Base-by-base conservation (phyloP, 1,140 invertebrate genomes). In the Drosophila grimshawi region DNA sequence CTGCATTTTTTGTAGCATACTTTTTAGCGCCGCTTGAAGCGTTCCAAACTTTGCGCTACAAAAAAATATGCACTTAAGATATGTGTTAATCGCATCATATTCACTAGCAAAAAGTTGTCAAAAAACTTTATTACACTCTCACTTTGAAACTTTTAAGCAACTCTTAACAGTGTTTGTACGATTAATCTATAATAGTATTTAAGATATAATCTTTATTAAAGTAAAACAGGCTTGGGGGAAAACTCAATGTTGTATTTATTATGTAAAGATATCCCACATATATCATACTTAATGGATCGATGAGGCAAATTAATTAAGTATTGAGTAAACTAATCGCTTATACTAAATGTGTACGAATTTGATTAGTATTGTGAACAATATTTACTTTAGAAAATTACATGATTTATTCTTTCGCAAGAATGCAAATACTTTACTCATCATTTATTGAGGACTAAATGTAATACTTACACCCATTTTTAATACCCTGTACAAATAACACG, bases 1-100 rank as follows among this genome's bases (percentile, higher is more conserved):
- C n/a, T 49, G 59, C 51, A 56, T 30, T 62, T 53, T 51, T 3
- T 63, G 65, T 62, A 45, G 66, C 71, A 48, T 56, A 74, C 61
- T 65, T 71, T 71, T 48, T 29, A 35, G 60, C 68, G 52, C 7
- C 4, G 11, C 19, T 10, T 19, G 35, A 33, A 29, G 39, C 8
- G 39, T 19, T 39, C 10, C 30, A 59, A 73, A 67, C 19, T 61
- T 73, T 53, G 6, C 37, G 46, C 37, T 51, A 62, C 45, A 30
- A 41, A 59, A 56, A 70, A 65, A 57, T 39, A 46, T 64, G 30
- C 27, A 11, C 52, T 37, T 37, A 35, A 66, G 53, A 66, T 51
- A 7, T 46, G 37, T 37, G 43, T 30, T n/a, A 57, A 66, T 66
- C 30, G 62, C 53, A 72, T 49, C 51, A 32, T 30, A 49, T 56